Base-by-base conservation (phyloP, 2,797 vertebrate species). In the Brachymystax lenok region DNA sequence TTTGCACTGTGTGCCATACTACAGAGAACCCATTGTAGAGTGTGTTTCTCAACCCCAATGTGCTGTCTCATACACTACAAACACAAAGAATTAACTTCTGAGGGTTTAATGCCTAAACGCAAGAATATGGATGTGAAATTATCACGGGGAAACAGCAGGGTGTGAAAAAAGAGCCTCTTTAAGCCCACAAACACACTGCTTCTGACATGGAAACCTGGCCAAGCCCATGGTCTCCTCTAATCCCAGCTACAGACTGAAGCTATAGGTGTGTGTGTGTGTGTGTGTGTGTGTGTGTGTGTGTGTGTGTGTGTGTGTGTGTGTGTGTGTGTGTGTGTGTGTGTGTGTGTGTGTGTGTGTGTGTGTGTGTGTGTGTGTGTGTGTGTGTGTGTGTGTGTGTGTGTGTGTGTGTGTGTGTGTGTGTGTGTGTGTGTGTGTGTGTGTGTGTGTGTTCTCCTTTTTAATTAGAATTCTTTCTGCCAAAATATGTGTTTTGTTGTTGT, bases 81-180 rank as follows among this genome's bases (percentile, higher is more conserved):
- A 93, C 87, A 83, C 88, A 84, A 85, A 89, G 87, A 90, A 90
- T 85, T 84, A 88, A 93, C 89, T 93, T 92, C 92, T 91, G 86
- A 92, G 88, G 90, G 88, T 92, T 93, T 91, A 88, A 91, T 90
- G 88, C 91, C 91, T 92, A 89, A 93, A 92, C 86, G 93, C 88
- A 91, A 90, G 89, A 93, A 90, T 89, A 86, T 82, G 90, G 91
- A 92, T 91, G 92, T 87, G 89, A 90, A 93, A 92, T 93, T 93
- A 94, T 94, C 93, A 92, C 89, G 90, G 81, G 93, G 19, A 92
- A 94, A 94, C 91, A 92, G 92, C 91, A 94, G 91, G 91, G 93
- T 90, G 88, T 90, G 88, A 27, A 88, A 84, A 90, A 91, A 92
- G 87, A 92, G 87, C 85, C 85, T 89, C 90, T 87, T 89, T 90